Evolutionary conservation across 2,797 vertebrate species (phyloP).

Genomic region (Fistularia commersonii): DNA sequence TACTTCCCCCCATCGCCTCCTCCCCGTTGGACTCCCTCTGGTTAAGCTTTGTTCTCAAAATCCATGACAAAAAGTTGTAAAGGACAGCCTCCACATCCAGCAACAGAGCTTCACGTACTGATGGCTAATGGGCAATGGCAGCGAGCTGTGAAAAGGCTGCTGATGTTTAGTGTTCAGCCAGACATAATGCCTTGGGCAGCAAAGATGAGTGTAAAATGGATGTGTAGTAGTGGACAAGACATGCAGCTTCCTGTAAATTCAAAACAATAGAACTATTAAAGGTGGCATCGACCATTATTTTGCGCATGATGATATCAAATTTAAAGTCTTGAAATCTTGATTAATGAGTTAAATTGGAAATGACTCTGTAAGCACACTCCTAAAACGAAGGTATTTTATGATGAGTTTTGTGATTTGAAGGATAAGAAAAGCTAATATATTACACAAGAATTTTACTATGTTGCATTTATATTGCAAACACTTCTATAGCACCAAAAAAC

Average conservation of each 20-base stretch:
- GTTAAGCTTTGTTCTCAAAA: constrained; percentile 33
- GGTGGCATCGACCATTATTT: constrained; percentile 39
- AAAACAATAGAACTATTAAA: constrained; percentile 46
- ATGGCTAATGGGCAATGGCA: constrained; percentile 49
- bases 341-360: constrained; percentile 29
- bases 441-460: too few species aligned
- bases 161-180: constrained; percentile 52
- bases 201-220: constrained; percentile 41
- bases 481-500: too few species aligned
- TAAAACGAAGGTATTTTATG: constrained; percentile 22
- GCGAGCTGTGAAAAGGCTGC: constrained; percentile 43
- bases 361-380: constrained; percentile 15
- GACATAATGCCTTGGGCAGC: constrained; percentile 42
- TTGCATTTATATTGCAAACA: too few species aligned
- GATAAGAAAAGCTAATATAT: too few species aligned
- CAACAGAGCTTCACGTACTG: constrained; percentile 38
- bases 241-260: constrained; percentile 35
- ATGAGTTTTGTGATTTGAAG: too few species aligned
- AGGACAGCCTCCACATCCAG: constrained; percentile 21
- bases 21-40: constrained; percentile 6
- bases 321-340: constrained; percentile 30
- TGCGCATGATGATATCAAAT: constrained; percentile 38
- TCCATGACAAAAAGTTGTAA: constrained; percentile 50
- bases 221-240: constrained; percentile 26
- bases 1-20: constrained; percentile 15